Evolutionary conservation across 2,888 invertebrate species (phyloP), one percentile per base, ranked within the genome.

Genomic region (Eudemis profundana): DNA sequence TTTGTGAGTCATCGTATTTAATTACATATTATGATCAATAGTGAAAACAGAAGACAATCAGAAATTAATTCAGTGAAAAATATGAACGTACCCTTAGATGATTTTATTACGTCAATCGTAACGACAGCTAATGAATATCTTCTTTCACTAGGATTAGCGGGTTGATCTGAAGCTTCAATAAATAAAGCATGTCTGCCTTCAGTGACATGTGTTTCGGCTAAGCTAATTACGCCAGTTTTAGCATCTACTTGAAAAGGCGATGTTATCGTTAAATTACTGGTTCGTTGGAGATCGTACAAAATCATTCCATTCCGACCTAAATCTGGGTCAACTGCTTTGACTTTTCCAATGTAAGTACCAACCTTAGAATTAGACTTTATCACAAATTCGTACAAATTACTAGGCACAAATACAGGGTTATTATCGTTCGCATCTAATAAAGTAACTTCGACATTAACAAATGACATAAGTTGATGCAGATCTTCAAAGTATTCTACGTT

Each of bases 391-490:
- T 97, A 97, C 4, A 97, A 90, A 83, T 97, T 97, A 62, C 95
- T 96, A 3, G 97, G 96, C 21, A 96, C 93, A 78, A 98, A 98
- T 23, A 95, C 94, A 0, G 98, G 98, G 74, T 96, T 96, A 76
- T 98, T 98, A 80, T 98, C 98, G 79, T 98, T 98, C 14, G 98
- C 96, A 80, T 98, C 98, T 0, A 96, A 89, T 23, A 98, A 84
- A 0, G 96, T 95, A 0, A 98, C 96, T 87, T 97, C 96, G 0
- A 97, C 96, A 42, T 94, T 94, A 0, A 97, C 97, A 21, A 82
- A 92, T 2, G 93, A 92, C 88, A 92, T 89, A 0, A 91, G 74
- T 69, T 91, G 89, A 46, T 83, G 78, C 3, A 77, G 66, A 40
- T 92, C 89, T 63, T 89, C 89, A 56, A 87, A 78, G 59, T 85